A percentile compares a stretch with the other conserved stretches of the same genome.
These are phyloP conservation scores for Zonitis immaculata DNA, from an alignment of 2,888 invertebrate genomes.

Conservation along the genomic window DNA sequence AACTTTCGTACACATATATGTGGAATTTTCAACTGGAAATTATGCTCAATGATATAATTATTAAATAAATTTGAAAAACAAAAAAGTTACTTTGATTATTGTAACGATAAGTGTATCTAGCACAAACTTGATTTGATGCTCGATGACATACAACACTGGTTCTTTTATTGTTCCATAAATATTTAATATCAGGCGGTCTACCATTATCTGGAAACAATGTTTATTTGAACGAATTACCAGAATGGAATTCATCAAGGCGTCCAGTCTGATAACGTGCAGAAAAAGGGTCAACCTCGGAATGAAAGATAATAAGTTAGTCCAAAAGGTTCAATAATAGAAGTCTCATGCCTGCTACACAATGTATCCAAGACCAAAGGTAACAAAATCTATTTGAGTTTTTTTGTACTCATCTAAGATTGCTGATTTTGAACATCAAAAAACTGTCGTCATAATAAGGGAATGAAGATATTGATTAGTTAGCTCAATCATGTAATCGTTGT, in stretches of 20 bases:
- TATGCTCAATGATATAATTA: not conserved
- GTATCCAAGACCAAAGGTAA: too few relatives aligned
- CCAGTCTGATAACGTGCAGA: not conserved
- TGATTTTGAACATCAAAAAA: too few relatives aligned
- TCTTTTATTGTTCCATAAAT: slow-evolving; percentile 56
- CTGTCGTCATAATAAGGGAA: too few relatives aligned
- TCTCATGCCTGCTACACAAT: too few relatives aligned
- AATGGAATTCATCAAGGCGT: not conserved
- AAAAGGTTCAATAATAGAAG: too few relatives aligned
- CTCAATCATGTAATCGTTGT: too few relatives aligned
- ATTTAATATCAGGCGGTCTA: slow-evolving; percentile 58
- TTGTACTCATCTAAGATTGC: too few relatives aligned
- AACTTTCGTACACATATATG: slow-evolving; percentile 65
- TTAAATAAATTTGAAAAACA: not conserved
- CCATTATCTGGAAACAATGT: slow-evolving; percentile 55
- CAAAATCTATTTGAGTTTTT: too few relatives aligned
- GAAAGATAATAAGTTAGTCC: too few relatives aligned
- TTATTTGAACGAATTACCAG: not conserved
- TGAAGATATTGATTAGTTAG: too few relatives aligned
- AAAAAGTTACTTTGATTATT: slow-evolving; percentile 55
- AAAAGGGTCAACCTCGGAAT: too few relatives aligned
- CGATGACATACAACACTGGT: slow-evolving; percentile 55
- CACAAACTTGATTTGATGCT: slow-evolving; percentile 59
- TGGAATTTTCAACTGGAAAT: slow-evolving; percentile 62
- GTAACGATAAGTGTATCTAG: slow-evolving; percentile 59